Conservation (phyloP, 1,140 invertebrate species). For the Parapsyche elsis region DNA sequence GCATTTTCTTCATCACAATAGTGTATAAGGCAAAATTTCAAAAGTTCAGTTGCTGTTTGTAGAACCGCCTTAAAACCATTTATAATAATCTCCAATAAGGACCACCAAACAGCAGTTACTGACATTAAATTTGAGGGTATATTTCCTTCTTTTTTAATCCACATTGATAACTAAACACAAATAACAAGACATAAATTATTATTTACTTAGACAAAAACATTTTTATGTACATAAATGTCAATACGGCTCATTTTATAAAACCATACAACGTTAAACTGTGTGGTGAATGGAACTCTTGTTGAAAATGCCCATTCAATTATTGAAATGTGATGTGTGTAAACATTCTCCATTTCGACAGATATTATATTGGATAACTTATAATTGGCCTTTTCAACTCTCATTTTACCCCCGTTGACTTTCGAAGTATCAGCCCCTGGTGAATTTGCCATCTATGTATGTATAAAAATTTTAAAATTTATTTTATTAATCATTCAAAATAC, state of each 20-base stretch:
- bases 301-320: constrained; percentile 50
- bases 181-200: neutral
- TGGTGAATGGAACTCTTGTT: constrained; percentile 38
- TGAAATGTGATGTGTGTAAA: constrained; percentile 51
- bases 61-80: constrained; percentile 25
- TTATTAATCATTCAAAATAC: neutral
- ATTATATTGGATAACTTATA: constrained; percentile 41
- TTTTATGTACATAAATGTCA: neutral
- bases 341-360: constrained; percentile 36
- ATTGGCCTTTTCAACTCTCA: constrained; percentile 47
- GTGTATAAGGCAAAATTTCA: constrained; percentile 44
- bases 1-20: constrained; percentile 29
- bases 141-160: constrained; percentile 47
- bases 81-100: constrained; percentile 48
- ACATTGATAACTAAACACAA: constrained; percentile 40
- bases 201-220: neutral
- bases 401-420: constrained; percentile 31
- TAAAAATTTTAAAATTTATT: neutral
- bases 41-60: constrained; percentile 20
- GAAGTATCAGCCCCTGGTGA: neutral
- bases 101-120: constrained; percentile 44
- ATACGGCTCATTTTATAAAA: no score
- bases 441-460: constrained; percentile 1
- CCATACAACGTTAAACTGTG: constrained; percentile 44
- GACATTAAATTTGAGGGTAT: constrained; percentile 39